Conservation (phyloP, 2,888 invertebrate species). For the Acronicta leporina region DNA sequence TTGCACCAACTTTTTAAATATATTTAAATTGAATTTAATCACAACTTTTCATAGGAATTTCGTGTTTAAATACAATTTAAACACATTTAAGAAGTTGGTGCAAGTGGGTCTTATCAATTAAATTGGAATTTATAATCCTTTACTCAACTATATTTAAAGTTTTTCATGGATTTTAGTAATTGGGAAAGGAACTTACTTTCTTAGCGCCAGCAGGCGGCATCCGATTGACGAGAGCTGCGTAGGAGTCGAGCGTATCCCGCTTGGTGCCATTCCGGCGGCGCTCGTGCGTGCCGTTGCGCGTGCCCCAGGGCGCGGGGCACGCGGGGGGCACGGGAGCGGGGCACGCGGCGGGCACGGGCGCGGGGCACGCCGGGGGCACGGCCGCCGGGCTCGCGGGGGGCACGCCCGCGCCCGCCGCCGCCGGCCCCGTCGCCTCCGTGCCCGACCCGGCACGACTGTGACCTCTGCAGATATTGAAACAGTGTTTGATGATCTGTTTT, state of each 20-base stretch:
- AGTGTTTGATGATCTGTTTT: not conserved
- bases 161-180: no score
- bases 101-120: no score
- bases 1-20: no score
- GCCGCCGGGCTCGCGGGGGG: no score
- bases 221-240: constrained; percentile 80
- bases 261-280: constrained; percentile 76
- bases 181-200: constrained; percentile 77
- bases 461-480: constrained; percentile 64
- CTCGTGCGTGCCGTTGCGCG: constrained; percentile 70
- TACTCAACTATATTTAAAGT: no score
- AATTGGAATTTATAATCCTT: no score
- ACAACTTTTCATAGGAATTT: no score
- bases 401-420: constrained; percentile 24
- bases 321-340: constrained; percentile 26
- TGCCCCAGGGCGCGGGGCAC: constrained; percentile 56
- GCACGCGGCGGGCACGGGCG: not conserved
- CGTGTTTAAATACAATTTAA: no score
- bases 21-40: no score
- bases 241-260: constrained; percentile 73
- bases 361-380: constrained; percentile 10
- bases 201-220: constrained; percentile 83
- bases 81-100: no score
- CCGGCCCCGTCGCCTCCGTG: constrained; percentile 65
- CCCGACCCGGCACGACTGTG: constrained; percentile 79